Conservation (phyloP, 2,888 invertebrate species). For the Aspidapion aeneum region DNA sequence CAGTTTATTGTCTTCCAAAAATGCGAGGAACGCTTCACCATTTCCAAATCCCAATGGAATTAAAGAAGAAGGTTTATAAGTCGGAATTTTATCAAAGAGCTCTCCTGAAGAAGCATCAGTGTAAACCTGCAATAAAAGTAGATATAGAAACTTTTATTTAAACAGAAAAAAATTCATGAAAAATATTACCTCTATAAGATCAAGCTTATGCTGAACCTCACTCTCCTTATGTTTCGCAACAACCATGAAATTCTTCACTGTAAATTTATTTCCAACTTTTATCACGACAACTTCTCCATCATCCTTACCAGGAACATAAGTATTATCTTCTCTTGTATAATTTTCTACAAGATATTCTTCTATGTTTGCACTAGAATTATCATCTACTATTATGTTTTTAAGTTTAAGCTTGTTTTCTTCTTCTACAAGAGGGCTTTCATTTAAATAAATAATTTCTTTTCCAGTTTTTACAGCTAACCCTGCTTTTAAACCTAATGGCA, state of each 20-base stretch:
- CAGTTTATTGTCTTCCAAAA: slow-evolving; percentile 45
- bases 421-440: slow-evolving; percentile 19
- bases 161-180: neutral
- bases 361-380: slow-evolving; percentile 26
- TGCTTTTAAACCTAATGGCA: slow-evolving; percentile 40
- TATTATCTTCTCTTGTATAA: slow-evolving; percentile 33
- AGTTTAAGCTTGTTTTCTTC: neutral
- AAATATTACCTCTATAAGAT: slow-evolving; percentile 43
- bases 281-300: slow-evolving; percentile 42
- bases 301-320: slow-evolving; percentile 36
- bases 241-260: slow-evolving; percentile 42
- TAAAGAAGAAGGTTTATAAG: slow-evolving; percentile 51
- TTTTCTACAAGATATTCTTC: slow-evolving; percentile 18
- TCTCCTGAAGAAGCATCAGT: slow-evolving; percentile 47
- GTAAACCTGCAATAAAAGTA: slow-evolving; percentile 44
- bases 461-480: slow-evolving; percentile 45
- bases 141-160: neutral
- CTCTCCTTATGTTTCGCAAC: slow-evolving; percentile 43
- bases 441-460: slow-evolving; percentile 37
- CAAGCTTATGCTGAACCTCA: slow-evolving; percentile 38
- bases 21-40: slow-evolving; percentile 52
- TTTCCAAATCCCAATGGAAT: slow-evolving; percentile 44
- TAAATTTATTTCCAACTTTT: slow-evolving; percentile 38
- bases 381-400: slow-evolving; percentile 18
- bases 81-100: slow-evolving; percentile 52